These are phyloP conservation scores for Macrophya alboannulata DNA, from an alignment of 2,888 invertebrate species.

Conservation along the genomic window DNA sequence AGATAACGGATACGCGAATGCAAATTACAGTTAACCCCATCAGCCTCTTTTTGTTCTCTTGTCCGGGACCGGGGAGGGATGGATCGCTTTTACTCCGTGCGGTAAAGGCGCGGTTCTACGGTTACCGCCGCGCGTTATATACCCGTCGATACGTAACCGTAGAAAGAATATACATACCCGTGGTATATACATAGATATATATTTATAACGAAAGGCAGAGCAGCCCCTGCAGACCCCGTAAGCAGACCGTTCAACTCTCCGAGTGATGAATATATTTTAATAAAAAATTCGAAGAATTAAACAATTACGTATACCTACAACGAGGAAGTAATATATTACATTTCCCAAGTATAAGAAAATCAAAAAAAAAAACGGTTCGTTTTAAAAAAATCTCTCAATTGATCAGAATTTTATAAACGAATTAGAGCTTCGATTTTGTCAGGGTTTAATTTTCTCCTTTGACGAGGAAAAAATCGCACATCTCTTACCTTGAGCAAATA, in stretches of 20 bases:
- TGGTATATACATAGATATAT: neutral
- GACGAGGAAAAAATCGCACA: too few relatives aligned
- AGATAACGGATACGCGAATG: slow-evolving; percentile 66
- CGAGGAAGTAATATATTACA: neutral
- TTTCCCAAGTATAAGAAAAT: neutral
- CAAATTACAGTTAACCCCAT: slow-evolving; percentile 70
- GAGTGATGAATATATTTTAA: slow-evolving; percentile 3
- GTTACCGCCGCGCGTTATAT: slow-evolving; percentile 32
- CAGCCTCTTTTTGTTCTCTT: slow-evolving; percentile 67
- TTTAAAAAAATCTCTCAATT: neutral
- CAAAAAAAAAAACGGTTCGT: too few relatives aligned
- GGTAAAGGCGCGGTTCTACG: slow-evolving; percentile 41
- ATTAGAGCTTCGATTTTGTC: neutral
- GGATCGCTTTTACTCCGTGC: slow-evolving; percentile 54
- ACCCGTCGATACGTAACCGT: slow-evolving; percentile 20
- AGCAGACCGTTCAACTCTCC: neutral
- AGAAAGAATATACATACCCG: neutral
- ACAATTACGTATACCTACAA: slow-evolving; percentile 10
- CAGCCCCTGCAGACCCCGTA: neutral
- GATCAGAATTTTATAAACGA: neutral
- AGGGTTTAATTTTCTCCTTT: too few relatives aligned
- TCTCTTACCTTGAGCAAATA: too few relatives aligned
- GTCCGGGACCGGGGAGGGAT: slow-evolving; percentile 43
- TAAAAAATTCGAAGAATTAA: slow-evolving; percentile 16
- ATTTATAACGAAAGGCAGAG: too few relatives aligned